Conservation (phyloP, 2,888 invertebrate genomes). For the Amiota minor region DNA sequence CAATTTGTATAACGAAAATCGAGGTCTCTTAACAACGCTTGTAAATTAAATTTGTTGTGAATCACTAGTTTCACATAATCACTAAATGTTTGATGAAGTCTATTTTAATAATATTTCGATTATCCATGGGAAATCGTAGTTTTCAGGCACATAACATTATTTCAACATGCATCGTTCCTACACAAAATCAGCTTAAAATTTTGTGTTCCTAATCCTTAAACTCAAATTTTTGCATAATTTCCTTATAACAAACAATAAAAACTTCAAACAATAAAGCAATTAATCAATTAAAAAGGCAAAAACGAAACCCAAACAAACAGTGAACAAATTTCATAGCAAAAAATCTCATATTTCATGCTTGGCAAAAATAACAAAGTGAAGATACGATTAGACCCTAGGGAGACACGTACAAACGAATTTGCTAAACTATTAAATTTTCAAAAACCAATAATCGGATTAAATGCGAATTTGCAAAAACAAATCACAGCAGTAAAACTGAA, state of each 20-base stretch:
- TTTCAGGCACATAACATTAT: too few species aligned
- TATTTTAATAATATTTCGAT: too few species aligned
- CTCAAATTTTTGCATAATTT: slow-evolving; percentile 48
- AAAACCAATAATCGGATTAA: slow-evolving; percentile 59
- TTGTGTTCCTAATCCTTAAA: slow-evolving; percentile 21
- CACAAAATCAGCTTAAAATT: background rate
- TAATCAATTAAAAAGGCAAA: slow-evolving; percentile 56
- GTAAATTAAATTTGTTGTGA: too few species aligned
- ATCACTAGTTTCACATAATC: too few species aligned
- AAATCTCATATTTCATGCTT: slow-evolving; percentile 52
- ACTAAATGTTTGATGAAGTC: too few species aligned
- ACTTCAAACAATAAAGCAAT: slow-evolving; percentile 57
- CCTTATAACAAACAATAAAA: slow-evolving; percentile 8
- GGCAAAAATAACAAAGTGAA: slow-evolving; percentile 56
- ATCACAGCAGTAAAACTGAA: background rate
- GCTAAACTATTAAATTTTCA: slow-evolving; percentile 54
- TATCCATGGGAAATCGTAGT: too few species aligned
- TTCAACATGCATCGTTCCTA: too few species aligned
- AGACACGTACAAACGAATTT: slow-evolving; percentile 53
- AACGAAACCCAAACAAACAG: slow-evolving; percentile 51
- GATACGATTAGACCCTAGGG: slow-evolving; percentile 50
- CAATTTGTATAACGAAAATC: too few species aligned
- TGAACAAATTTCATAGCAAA: slow-evolving; percentile 42
- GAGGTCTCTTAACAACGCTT: too few species aligned
- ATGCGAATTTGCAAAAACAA: slow-evolving; percentile 43